phyloP scores from a whole-genome alignment of 2,888 invertebrate genomes.

The Plebejus argus region DNA sequence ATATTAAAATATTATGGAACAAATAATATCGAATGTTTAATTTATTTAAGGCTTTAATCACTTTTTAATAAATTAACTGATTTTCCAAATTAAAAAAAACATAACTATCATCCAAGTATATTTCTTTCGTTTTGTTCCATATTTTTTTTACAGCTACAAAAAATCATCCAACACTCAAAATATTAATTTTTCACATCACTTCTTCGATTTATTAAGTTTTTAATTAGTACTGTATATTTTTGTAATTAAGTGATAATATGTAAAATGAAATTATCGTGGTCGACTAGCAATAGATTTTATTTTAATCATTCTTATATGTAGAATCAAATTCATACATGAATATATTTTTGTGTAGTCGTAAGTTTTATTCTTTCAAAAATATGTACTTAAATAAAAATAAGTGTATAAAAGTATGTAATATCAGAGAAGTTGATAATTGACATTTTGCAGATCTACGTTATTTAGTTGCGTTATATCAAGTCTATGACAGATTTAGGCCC shows the following conservation, averaged over 20 bases:
- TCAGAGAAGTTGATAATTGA: no score
- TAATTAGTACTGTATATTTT: slow-evolving; percentile 6
- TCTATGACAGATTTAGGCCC: no score
- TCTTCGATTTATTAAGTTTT: neutral
- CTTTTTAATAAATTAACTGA: no score
- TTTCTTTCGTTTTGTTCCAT: neutral
- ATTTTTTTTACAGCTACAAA: neutral
- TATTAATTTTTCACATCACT: neutral
- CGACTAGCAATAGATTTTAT: no score
- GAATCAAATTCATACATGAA: neutral
- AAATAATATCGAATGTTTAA: no score
- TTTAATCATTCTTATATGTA: no score
- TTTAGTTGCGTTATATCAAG: no score
- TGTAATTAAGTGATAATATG: slow-evolving; percentile 26
- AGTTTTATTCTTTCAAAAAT: neutral
- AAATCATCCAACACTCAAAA: neutral
- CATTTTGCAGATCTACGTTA: no score
- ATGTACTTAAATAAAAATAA: no score
- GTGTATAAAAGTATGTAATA: no score
- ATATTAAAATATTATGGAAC: no score
- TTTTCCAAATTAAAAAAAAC: neutral
- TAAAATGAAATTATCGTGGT: slow-evolving; percentile 26
- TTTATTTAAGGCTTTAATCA: neutral
- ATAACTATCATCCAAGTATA: neutral
- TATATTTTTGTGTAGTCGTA: neutral